phyloP scores from a whole-genome alignment of 2,113 vertebrate genomes.

The Gasterosteus nipponicus region DNA sequence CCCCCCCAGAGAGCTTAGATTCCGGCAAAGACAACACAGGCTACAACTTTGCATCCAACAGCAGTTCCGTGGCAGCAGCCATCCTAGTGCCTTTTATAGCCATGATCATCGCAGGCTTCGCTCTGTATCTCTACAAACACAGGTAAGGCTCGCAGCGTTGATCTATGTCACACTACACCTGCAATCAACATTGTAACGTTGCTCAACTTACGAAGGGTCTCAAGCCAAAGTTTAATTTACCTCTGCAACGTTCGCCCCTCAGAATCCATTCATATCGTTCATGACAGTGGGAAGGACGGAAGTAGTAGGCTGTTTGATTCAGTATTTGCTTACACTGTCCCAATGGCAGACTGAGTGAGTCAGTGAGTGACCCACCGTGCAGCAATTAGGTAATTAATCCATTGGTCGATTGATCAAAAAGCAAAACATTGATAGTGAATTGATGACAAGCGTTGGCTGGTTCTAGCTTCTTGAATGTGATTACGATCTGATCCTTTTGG shows the following conservation, averaged over 20 bases:
- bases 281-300: neutral
- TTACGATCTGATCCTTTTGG: neutral
- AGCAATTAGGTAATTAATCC: neutral
- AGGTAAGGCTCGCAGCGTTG: slow-evolving; percentile 78
- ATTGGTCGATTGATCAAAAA: neutral
- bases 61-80: slow-evolving; percentile 98
- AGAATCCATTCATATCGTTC: neutral
- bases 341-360: neutral
- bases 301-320: too few species aligned
- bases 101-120: slow-evolving; percentile 99
- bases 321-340: neutral
- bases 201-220: neutral
- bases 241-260: neutral
- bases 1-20: slow-evolving; percentile 82
- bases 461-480: neutral
- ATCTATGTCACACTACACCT: neutral
- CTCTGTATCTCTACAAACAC: slow-evolving; percentile 99
- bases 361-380: neutral
- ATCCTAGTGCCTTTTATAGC: slow-evolving; percentile 99
- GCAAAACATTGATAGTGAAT: neutral
- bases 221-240: neutral
- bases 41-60: slow-evolving; percentile 96
- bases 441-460: neutral
- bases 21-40: slow-evolving; percentile 84
- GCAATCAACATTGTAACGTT: neutral